Conservation (phyloP, 2,113 vertebrate species). For the Petrocephalus zakoni region DNA sequence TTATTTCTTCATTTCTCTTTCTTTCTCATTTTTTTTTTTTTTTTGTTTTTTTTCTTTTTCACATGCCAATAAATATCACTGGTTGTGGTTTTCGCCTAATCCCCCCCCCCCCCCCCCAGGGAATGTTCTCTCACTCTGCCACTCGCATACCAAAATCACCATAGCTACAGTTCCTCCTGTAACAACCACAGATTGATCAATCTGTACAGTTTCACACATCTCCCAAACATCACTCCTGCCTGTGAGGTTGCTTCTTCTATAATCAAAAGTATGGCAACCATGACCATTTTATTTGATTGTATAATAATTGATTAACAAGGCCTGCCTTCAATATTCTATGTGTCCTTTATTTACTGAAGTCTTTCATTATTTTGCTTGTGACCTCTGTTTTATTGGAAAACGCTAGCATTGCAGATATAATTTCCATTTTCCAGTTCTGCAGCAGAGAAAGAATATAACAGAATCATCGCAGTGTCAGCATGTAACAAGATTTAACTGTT, state of each 20-base stretch:
- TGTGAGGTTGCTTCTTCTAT: not conserved
- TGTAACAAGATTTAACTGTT: not conserved
- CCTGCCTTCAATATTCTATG: not conserved
- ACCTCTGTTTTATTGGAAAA: not conserved
- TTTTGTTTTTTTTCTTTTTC: too few species aligned
- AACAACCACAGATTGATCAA: not conserved
- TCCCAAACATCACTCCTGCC: not conserved
- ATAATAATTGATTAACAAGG: not conserved
- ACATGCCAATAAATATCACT: too few species aligned
- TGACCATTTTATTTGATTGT: not conserved
- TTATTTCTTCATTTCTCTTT: too few species aligned
- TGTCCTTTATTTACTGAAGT: not conserved
- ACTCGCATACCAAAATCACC: not conserved
- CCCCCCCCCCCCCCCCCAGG: not conserved
- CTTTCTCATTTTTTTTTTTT: too few species aligned
- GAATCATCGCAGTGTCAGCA: not conserved
- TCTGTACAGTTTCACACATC: not conserved
- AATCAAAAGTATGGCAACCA: not conserved
- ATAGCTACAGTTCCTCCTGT: not conserved
- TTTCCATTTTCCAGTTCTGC: not conserved
- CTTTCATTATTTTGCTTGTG: too few species aligned
- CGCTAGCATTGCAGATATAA: not conserved
- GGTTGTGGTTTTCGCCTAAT: too few species aligned
- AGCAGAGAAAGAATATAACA: not conserved
- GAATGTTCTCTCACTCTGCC: not conserved